phyloP scores from a whole-genome alignment of 2,113 vertebrate genomes.

The Leuciscus idus region DNA sequence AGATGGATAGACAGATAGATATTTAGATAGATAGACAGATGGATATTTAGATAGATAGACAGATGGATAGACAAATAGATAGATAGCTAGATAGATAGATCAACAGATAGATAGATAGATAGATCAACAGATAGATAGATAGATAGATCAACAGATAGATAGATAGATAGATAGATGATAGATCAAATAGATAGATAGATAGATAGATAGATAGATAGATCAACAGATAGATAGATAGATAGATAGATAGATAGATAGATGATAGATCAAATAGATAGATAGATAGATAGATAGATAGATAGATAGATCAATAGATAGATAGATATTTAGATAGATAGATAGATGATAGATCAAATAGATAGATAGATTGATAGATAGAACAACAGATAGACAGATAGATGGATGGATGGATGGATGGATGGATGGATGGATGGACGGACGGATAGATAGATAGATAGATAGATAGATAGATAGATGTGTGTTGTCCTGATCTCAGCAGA shows the following conservation, averaged over 20 bases:
- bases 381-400: accelerated
- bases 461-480: neutral
- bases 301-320: too few relatives aligned
- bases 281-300: too few relatives aligned
- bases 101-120: too few relatives aligned
- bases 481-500: neutral
- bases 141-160: neutral
- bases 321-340: too few relatives aligned
- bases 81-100: neutral
- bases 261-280: neutral
- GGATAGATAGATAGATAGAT: neutral
- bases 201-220: neutral
- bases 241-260: neutral
- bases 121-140: too few relatives aligned
- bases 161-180: neutral
- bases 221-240: neutral
- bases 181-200: neutral
- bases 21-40: too few relatives aligned
- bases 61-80: neutral
- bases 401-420: too few relatives aligned
- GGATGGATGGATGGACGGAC: too few relatives aligned
- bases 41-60: neutral
- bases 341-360: too few relatives aligned
- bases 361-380: too few relatives aligned
- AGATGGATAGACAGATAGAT: too few relatives aligned